Percentiles rank a stretch among this genome's conserved stretches.
Evolutionary conservation across 2,113 vertebrate genomes (phyloP).

Genomic region (Prolemur simus): DNA sequence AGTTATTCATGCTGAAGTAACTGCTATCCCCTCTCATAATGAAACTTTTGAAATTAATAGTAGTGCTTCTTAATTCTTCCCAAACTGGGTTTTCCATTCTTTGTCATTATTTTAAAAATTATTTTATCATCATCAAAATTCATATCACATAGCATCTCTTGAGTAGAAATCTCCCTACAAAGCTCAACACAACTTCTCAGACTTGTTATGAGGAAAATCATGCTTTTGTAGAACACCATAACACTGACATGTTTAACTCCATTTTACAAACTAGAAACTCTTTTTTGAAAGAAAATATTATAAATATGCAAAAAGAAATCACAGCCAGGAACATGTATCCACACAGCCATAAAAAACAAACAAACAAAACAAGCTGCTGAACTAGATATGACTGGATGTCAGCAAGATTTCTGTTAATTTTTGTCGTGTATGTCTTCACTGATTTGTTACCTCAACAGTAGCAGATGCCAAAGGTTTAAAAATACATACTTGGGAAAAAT

Average conservation of each 20-base stretch:
- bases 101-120: background rate
- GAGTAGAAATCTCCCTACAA: background rate
- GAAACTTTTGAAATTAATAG: background rate
- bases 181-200: background rate
- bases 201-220: slow-evolving; percentile 12
- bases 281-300: slow-evolving; percentile 46
- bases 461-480: slow-evolving; percentile 49
- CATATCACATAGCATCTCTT: background rate
- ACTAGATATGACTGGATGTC: slow-evolving; percentile 20
- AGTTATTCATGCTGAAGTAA: background rate
- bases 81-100: background rate
- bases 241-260: background rate
- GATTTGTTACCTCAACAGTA: slow-evolving; percentile 46
- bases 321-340: slow-evolving; percentile 45
- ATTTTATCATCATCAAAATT: slow-evolving; percentile 1
- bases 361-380: slow-evolving; percentile 58
- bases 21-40: background rate
- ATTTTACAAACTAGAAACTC: slow-evolving; percentile 34
- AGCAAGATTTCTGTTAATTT: slow-evolving; percentile 34
- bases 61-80: background rate
- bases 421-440: background rate
- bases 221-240: slow-evolving; percentile 20
- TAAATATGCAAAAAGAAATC: slow-evolving; percentile 55
- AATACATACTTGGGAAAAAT: background rate
- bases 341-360: slow-evolving; percentile 9